Base-by-base conservation (phyloP, 2,797 vertebrate species). In the Poecilia wingei region DNA sequence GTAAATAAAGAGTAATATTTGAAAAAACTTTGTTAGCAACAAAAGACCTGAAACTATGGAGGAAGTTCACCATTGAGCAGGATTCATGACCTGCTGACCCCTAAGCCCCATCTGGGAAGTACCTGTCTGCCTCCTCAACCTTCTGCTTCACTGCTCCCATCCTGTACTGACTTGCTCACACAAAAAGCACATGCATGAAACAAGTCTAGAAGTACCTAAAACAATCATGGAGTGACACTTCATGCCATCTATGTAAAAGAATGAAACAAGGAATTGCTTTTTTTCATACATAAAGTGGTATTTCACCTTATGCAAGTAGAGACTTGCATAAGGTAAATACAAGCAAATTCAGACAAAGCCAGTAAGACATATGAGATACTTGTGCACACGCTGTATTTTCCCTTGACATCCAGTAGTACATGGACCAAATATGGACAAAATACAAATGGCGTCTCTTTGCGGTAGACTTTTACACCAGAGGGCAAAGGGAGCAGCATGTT, bases 391-490 rank as follows among this genome's bases (percentile, higher is more conserved):
- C 3, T 45, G 33, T 72, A 77, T 64, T 83, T 82, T 84, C 89
- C 72, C 93, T 74, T 28, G 90, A 88, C 82, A 83, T 86, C 72
- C 74, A 76, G 77, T 45, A 92, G 92, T 92, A 89, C 74, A 85
- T 85, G 80, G 75, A 85, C 78, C 81, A 85, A 92, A 84, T 85
- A 57, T 79, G 79, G 76, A 89, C 82, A 86, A 82, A 94, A 96
- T 97, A 96, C 94, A 98, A 97, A 98, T 97, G 96, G 96, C 95
- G 96, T 97, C 95, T 97, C 93, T 91, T 25, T 95, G 97, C 96
- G 95, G 84, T 76, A 87, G 86, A 66, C 87, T 90, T 87, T 92
- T 93, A 96, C 94, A 83, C 90, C 82, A 94, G 95, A 94, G 94
- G 92, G 90, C 79, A 85, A 76, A 86, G 90, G 92, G 90, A 93